Percentiles rank a stretch among this genome's conserved stretches.
Conservation (phyloP, 53 echinoderm and acorn worm genomes). For the Pentamera pediparva region DNA sequence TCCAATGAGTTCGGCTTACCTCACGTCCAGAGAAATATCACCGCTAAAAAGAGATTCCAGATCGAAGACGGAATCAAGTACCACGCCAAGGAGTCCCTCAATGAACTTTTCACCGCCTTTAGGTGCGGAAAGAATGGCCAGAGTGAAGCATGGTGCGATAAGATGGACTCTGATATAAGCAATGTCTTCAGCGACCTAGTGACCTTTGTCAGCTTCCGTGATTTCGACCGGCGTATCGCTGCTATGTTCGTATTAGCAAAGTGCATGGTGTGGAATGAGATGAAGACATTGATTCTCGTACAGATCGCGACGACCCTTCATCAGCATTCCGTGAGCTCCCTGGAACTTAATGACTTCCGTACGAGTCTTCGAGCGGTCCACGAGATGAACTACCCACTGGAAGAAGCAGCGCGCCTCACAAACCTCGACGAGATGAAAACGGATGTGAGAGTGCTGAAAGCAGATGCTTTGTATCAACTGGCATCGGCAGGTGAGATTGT, state of each 20-base stretch:
- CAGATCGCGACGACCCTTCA: constrained; percentile 1
- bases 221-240: constrained; percentile 5
- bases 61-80: constrained; percentile 5
- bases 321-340: not conserved
- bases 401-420: not conserved
- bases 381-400: constrained; percentile 16
- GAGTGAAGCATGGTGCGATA: not conserved
- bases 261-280: constrained; percentile 5
- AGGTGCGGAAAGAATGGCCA: not conserved
- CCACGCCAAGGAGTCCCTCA: constrained; percentile 5
- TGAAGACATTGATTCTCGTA: not conserved
- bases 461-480: constrained; percentile 1
- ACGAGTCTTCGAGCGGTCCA: not conserved
- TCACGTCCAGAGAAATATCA: too few relatives aligned
- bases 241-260: constrained; percentile 12
- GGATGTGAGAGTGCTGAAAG: constrained; percentile 14
- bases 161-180: constrained; percentile 4
- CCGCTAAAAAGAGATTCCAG: too few relatives aligned
- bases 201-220: constrained; percentile 1
- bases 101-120: not conserved
- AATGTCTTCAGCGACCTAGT: not conserved
- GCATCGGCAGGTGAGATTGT: constrained; percentile 11
- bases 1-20: too few relatives aligned
- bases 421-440: not conserved
- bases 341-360: constrained; percentile 1